phyloP scores from a whole-genome alignment of 2,888 invertebrate genomes.

The Tetrapedia diversipes region DNA sequence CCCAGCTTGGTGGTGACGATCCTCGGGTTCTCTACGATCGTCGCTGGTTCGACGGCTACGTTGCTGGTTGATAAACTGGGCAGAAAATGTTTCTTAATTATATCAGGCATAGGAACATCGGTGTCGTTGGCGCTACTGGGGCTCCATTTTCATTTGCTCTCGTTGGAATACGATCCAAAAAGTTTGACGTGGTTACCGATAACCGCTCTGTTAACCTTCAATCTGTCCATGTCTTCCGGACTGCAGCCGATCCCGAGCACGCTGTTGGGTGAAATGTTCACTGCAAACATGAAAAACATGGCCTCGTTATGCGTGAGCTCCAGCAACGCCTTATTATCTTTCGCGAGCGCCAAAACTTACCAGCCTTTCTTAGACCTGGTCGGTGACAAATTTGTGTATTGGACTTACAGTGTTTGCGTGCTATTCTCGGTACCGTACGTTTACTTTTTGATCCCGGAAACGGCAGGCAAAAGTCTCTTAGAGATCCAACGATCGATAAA shows the following conservation, averaged over 20 bases:
- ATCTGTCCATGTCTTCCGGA: slow-evolving; percentile 72
- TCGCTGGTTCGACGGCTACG: slow-evolving; percentile 82
- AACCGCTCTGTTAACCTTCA: slow-evolving; percentile 69
- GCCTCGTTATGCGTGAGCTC: slow-evolving; percentile 72
- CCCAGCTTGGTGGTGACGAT: slow-evolving; percentile 83
- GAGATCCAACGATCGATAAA: slow-evolving; percentile 73
- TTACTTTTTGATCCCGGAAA: slow-evolving; percentile 75
- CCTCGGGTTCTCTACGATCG: slow-evolving; percentile 83
- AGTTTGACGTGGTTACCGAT: slow-evolving; percentile 75
- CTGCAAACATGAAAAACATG: slow-evolving; percentile 76
- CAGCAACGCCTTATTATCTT: slow-evolving; percentile 71
- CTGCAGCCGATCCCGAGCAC: slow-evolving; percentile 75
- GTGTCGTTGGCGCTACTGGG: slow-evolving; percentile 75
- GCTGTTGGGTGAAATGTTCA: slow-evolving; percentile 77
- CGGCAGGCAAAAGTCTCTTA: slow-evolving; percentile 76
- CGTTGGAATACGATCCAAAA: slow-evolving; percentile 46
- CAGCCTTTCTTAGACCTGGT: slow-evolving; percentile 74
- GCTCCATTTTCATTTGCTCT: slow-evolving; percentile 75
- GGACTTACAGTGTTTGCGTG: slow-evolving; percentile 72
- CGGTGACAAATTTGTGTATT: slow-evolving; percentile 76
- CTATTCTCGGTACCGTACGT: slow-evolving; percentile 71
- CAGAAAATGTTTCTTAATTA: slow-evolving; percentile 82
- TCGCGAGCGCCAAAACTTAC: slow-evolving; percentile 72
- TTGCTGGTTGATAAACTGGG: slow-evolving; percentile 84
- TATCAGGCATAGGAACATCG: slow-evolving; percentile 81